Percentiles rank a stretch among this genome's conserved stretches.
phyloP scores from a whole-genome alignment of 1,140 invertebrate species.

The Physella acuta region DNA sequence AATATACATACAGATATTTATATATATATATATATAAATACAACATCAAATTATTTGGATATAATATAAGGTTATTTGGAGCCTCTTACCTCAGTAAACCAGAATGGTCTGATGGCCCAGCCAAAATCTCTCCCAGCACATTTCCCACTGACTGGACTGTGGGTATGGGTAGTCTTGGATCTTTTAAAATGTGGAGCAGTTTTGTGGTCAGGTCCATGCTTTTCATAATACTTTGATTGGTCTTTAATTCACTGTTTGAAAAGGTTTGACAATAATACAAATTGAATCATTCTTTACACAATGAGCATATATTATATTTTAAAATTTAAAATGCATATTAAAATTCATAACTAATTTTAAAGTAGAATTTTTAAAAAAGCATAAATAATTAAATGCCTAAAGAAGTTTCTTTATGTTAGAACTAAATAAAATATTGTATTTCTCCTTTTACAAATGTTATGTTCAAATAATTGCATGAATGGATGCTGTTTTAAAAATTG shows the following conservation, averaged over 20 bases:
- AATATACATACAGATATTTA: no score
- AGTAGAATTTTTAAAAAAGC: no score
- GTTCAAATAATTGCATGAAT: no score
- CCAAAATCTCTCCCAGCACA: constrained; percentile 73
- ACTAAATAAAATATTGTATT: no score
- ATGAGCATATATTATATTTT: no score
- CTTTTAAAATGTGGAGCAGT: constrained; percentile 75
- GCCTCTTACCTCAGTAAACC: constrained; percentile 20
- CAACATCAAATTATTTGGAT: neutral
- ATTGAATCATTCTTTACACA: no score
- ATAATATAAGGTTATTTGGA: neutral
- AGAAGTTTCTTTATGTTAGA: no score
- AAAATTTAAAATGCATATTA: no score
- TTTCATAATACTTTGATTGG: constrained; percentile 83
- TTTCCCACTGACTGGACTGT: constrained; percentile 64
- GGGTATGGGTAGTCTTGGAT: constrained; percentile 69
- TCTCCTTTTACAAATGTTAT: no score
- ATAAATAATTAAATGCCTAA: no score
- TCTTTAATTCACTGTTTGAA: constrained; percentile 74
- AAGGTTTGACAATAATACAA: neutral
- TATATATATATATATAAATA: neutral
- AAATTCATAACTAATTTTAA: no score
- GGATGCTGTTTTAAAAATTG: no score
- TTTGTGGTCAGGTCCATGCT: constrained; percentile 47
- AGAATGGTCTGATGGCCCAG: constrained; percentile 73